These are phyloP conservation scores for Pinctada fucata DNA, from an alignment of 2,888 invertebrate species.

Conservation along the genomic window DNA sequence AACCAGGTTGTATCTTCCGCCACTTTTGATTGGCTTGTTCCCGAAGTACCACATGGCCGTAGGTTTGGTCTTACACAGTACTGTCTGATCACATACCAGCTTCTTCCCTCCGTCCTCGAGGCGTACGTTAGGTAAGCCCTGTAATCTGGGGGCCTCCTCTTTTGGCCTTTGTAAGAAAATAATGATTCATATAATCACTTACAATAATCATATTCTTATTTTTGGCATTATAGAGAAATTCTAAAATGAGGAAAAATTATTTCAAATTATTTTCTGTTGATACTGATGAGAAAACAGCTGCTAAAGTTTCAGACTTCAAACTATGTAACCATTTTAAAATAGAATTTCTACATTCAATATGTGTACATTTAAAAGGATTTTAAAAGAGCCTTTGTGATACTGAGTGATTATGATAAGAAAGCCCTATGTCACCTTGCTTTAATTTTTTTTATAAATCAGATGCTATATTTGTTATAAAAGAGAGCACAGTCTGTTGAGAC, in stretches of 20 bases:
- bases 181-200: neutral
- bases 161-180: slow-evolving; percentile 23
- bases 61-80: slow-evolving; percentile 60
- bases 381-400: too few species aligned
- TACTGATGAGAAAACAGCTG: neutral
- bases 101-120: slow-evolving; percentile 88
- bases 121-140: slow-evolving; percentile 92
- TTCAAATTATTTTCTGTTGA: neutral
- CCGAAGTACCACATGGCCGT: slow-evolving; percentile 68
- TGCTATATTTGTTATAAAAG: too few species aligned
- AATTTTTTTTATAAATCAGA: too few species aligned
- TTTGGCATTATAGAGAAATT: too few species aligned
- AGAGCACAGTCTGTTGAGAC: too few species aligned
- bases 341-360: too few species aligned
- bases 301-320: neutral
- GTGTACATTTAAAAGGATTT: too few species aligned
- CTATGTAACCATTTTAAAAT: too few species aligned
- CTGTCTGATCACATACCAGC: slow-evolving; percentile 62
- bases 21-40: slow-evolving; percentile 88
- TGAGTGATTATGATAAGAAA: too few species aligned
- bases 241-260: too few species aligned
- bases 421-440: too few species aligned
- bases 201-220: too few species aligned
- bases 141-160: slow-evolving; percentile 47
- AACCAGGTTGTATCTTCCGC: slow-evolving; percentile 89